Evolutionary conservation across 2,888 invertebrate species (phyloP), one percentile per base, ranked within the genome.

Genomic region (Deladenus siricidicola): DNA sequence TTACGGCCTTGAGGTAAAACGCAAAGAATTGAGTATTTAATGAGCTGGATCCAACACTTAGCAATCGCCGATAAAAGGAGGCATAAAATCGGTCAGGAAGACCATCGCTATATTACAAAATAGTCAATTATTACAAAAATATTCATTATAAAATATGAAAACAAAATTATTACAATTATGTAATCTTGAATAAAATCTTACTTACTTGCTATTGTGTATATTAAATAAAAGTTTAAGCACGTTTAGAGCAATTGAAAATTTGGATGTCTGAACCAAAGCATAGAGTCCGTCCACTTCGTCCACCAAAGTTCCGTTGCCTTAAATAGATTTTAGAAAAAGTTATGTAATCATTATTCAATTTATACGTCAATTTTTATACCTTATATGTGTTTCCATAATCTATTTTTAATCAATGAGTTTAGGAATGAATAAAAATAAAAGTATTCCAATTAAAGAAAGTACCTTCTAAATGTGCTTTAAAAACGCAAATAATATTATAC

Each of bases 61-160:
- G 80, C 59, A 98, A 80, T 79, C 92, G 92, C 24, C 86, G 85
- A 79, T 98, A 98, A 39, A 98, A 84, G 0, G 90, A 88, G 62
- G 86, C 85, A 81, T 92, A 94, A 73, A 80, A 84, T 1, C 83
- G 79, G 67, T 83, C 83, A 4, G 81, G 79, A 4, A 81, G 70
- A 43, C 71, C 79, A 52, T 80, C 78, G 67, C 82, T 81, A 39
- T 58, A 70, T 54, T 6, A 42, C 24, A 49, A n/a, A n/a, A n/a
- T n/a, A n/a, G n/a, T n/a, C n/a, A n/a, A n/a, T n/a, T n/a, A n/a
- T n/a, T n/a, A 26, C 19, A 30, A 3, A 23, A 29, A 17, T 4
- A 26, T 39, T 58, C 21, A 58, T 49, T 34, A 39, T 30, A 8
- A 42, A 39, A 19, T 24, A 47, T 49, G 48, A 23, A 6, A 26